These are phyloP conservation scores for Hiodon alosoides DNA, from an alignment of 2,113 vertebrate genomes.

Conservation along the genomic window DNA sequence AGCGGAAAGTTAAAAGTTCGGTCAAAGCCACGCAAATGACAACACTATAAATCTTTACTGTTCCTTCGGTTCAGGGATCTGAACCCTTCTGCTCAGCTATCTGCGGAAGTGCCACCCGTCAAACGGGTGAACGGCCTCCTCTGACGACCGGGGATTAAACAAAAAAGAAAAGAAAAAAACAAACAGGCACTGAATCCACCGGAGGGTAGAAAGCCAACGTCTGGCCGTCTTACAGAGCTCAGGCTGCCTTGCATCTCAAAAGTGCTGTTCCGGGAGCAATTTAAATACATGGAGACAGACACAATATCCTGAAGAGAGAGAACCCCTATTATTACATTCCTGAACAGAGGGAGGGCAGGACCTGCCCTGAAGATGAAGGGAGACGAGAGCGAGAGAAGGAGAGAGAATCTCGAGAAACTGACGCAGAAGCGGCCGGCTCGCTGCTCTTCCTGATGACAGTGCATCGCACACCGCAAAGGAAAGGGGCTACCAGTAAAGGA, in stretches of 20 bases:
- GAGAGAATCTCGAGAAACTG: neutral
- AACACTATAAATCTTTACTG: no score
- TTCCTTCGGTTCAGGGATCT: neutral
- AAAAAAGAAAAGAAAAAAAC: constrained; percentile 13
- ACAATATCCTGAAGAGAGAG: constrained; percentile 80
- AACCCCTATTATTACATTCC: constrained; percentile 81
- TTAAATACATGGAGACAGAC: constrained; percentile 77
- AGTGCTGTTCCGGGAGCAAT: constrained; percentile 70
- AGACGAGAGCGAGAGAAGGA: constrained; percentile 45
- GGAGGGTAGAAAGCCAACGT: constrained; percentile 62
- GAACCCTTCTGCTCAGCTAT: neutral
- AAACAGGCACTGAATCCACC: constrained; percentile 58
- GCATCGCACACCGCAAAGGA: neutral
- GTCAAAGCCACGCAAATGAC: constrained; percentile 22
- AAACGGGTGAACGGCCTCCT: constrained; percentile 30
- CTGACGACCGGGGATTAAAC: constrained; percentile 26
- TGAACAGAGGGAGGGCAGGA: constrained; percentile 62
- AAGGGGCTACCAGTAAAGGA: no score
- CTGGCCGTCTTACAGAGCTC: constrained; percentile 73
- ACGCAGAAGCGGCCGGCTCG: neutral
- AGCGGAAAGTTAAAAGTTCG: constrained; percentile 45
- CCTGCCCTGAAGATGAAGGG: constrained; percentile 60
- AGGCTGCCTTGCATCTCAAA: constrained; percentile 61
- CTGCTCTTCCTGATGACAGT: neutral
- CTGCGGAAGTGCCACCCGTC: constrained; percentile 33